Evolutionary conservation across 2,888 invertebrate genomes (phyloP).

Genomic region (Actias luna): DNA sequence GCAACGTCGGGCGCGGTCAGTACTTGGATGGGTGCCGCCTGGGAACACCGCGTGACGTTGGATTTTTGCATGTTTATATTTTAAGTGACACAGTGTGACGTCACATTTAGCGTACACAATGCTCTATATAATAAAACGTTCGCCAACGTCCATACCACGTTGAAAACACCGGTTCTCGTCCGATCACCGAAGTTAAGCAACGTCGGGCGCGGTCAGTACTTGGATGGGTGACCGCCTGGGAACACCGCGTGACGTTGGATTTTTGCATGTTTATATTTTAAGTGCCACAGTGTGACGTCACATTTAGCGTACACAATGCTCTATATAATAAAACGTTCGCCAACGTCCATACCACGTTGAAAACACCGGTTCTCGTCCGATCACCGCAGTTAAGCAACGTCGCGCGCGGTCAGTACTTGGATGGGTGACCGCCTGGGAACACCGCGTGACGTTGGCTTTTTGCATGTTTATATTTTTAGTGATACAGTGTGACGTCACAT

Average conservation of each 20-base stretch:
- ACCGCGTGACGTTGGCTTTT: slow-evolving; percentile 58
- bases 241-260: slow-evolving; percentile 47
- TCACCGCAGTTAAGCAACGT: slow-evolving; percentile 72
- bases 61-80: not conserved
- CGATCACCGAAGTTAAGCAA: slow-evolving; percentile 79
- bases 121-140: too few species aligned
- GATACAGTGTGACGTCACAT: too few species aligned
- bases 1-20: slow-evolving; percentile 75
- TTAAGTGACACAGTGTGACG: too few species aligned
- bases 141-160: too few species aligned
- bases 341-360: too few species aligned
- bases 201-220: slow-evolving; percentile 77
- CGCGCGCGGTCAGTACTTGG: slow-evolving; percentile 71
- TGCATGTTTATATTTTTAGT: too few species aligned
- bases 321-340: too few species aligned
- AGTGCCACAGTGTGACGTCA: too few species aligned
- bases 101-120: too few species aligned
- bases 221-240: slow-evolving; percentile 76
- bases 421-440: slow-evolving; percentile 71
- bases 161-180: slow-evolving; percentile 72
- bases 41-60: slow-evolving; percentile 56
- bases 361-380: slow-evolving; percentile 70
- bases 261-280: too few species aligned
- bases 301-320: too few species aligned
- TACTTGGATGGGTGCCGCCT: slow-evolving; percentile 78